Evolutionary conservation across 2,888 invertebrate species (phyloP), one percentile per base, ranked within the genome.

Genomic region (Parapristionchus giblindavisi): DNA sequence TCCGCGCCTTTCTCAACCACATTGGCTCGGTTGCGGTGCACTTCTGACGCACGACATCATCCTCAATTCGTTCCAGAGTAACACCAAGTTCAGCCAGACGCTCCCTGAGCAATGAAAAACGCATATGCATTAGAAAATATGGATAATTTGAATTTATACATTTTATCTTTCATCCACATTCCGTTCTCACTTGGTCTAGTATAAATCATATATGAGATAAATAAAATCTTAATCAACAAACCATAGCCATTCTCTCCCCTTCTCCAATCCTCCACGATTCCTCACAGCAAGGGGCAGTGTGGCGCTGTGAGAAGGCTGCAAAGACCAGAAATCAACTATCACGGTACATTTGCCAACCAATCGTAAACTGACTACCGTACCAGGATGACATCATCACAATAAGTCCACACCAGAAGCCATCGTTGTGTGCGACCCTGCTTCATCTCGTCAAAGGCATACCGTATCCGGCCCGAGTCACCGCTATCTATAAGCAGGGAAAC

Each of bases 361-460:
- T 14, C 24, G n/a, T 54, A 54, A n/a, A n/a, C n/a, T 60, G 8
- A 60, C 8, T 60, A 6, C n/a, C 73, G 32, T 61, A 73, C 77
- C 48, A 82, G 6, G 14, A 21, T 11, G 14, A 84, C 29, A 1
- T 75, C 60, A 24, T 75, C 72, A n/a, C 54, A 36, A 75, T 89
- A 90, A 3, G 94, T 93, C 98, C 98, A 99, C 2, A 95, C 96
- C 43, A 98, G 88, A 21, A 95, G 96, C 98, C 98, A 99, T 80
- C 98, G 91, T 80, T 94, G 95, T 0, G 96, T 96, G 83, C 93
- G 92, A 0, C 98, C 99, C 90, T 98, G 97, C 86, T 93, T 93
- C 89, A 96, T 51, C 38, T 43, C 48, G 51, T 21, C 70, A 72
- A 17, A 27, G 43, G 36, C 61, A 51, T 52, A 61, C 5, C 73